phyloP scores from a whole-genome alignment of 2,797 vertebrate species.

The Micromesistius poutassou region DNA sequence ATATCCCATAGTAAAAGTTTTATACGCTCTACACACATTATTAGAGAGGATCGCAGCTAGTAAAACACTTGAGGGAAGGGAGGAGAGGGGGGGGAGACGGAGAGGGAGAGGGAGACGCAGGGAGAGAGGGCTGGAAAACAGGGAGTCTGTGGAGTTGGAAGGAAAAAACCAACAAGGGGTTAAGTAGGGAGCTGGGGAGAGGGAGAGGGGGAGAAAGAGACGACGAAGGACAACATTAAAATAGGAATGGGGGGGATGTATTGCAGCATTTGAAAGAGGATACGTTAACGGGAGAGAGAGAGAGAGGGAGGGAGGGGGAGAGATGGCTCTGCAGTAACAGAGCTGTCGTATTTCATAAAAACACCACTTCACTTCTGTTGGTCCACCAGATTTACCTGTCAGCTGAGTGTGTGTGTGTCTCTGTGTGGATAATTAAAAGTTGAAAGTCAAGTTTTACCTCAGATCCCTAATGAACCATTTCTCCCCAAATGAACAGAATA shows the following conservation, averaged over 20 bases:
- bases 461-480: background rate
- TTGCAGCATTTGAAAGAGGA: background rate
- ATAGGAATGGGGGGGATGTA: background rate
- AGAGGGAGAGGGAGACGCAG: conserved; percentile 17
- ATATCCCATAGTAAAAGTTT: conserved; percentile 73
- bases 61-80: conserved; percentile 66
- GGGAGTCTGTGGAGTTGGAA: background rate
- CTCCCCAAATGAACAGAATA: background rate
- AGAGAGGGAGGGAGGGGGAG: background rate
- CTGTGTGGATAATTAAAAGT: background rate
- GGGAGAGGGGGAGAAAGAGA: conserved; percentile 9
- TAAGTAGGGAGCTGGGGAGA: background rate
- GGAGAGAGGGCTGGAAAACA: background rate
- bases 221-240: conserved; percentile 17
- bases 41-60: conserved; percentile 74
- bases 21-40: conserved; percentile 75
- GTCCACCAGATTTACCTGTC: background rate
- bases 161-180: conserved; percentile 24
- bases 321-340: background rate
- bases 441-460: background rate
- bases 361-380: background rate
- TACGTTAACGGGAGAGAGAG: background rate
- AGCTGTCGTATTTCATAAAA: background rate
- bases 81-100: conserved; percentile 48
- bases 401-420: background rate